Evolutionary conservation across 2,888 invertebrate genomes (phyloP), one percentile per base, ranked within the genome.

Genomic region (Serripes groenlandicus): DNA sequence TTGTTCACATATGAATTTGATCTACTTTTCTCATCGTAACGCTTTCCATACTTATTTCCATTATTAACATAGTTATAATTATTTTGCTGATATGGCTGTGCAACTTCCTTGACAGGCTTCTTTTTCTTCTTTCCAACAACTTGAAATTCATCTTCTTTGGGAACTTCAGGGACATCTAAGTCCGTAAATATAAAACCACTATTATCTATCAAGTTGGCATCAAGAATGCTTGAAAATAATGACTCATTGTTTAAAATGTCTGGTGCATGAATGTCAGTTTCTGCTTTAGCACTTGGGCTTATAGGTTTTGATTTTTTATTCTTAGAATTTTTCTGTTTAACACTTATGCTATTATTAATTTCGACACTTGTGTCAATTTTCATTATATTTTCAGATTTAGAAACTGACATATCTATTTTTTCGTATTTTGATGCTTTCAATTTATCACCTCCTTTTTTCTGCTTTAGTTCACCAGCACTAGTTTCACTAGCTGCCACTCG

Each of bases 61-160:
- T 75, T 80, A 54, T 71, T 77, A 28, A 68, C 28, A 58, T 78
- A 42, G 34, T 82, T 83, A n/a, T n/a, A n/a, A 60, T 86, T 81
- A 68, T 78, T 83, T 54, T 82, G 78, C 34, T 66, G 66, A 66
- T 66, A 66, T 34, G 66, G 70, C 26, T 68, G 37, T 58, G 62
- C n/a, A 52, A 58, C 70, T 35, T 85, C 84, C 54, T 76, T 82
- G 34, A 49, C 72, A 76, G 74, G 72, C 34, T 82, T 87, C 78
- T 90, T 91, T 81, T 90, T 91, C 79, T 91, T 92, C 85, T 91
- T 91, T n/a, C 88, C 87, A 49, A 91, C 91, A 7, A 91, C 88
- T 66, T 87, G 87, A 79, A 92, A 92, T 69, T 92, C 91, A 58
- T 88, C 89, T 64, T 90, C 90, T 66, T 83, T 76, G 1, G 83